Base-by-base conservation (phyloP, 2,113 vertebrate species). In the Panurus biarmicus region DNA sequence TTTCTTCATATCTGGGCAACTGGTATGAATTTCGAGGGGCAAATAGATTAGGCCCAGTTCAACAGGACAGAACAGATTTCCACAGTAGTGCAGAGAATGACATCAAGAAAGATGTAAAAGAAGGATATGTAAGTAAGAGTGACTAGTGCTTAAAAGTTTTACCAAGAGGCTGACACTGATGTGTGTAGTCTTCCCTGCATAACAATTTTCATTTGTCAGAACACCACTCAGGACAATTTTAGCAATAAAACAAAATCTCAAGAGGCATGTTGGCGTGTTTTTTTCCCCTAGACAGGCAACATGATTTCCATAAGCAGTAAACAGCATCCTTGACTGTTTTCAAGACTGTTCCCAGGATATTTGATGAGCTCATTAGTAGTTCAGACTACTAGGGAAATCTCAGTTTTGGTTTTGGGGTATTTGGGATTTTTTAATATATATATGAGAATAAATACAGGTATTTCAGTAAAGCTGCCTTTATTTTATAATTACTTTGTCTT, bases 1-100 rank as follows among this genome's bases (percentile, higher is more conserved):
- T 60, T 76, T 69, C 36, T 29, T 73, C 25, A 26, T 8, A 38
- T 10, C 22, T 26, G 14, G 12, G n/a, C 29, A 82, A 54, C 6
- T 6, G 5, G 47, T 12, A 13, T 6, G 17, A 87, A 24, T 11
- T 60, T 25, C 1, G 1, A n/a, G 7, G 5, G 24, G 6, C 5
- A 47, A 77, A 53, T 10, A 31, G 13, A 77, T 17, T 7, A 83
- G 29, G 15, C 20, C 15, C 10, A 29, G 26, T 21, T 74, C 25
- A 51, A 47, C 42, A 51, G 38, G 29, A 53, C 45, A 80, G 75
- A 45, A 16, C 20, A 67, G 6, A 35, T 23, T 62, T 84, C 51
- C 58, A 19, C 2, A 38, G 19, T 7, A 40, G n/a, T 28, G 45
- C 25, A 64, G 56, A 60, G 56, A 78, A 22, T n/a, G n/a, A n/a